Evolutionary conservation across 2,113 vertebrate species (phyloP).

Genomic region (Nothobranchius furzeri): DNA sequence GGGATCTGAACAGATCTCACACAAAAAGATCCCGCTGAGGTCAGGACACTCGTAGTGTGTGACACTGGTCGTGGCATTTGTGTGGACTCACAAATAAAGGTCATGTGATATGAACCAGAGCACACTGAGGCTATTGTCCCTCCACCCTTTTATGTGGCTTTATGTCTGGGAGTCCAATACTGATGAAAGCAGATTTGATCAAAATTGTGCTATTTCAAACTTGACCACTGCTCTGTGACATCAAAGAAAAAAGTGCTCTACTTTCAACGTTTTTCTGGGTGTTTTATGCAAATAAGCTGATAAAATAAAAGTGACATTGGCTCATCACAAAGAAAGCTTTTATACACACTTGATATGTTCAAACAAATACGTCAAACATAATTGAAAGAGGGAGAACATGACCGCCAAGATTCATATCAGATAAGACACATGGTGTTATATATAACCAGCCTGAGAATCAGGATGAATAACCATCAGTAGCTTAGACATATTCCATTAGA

Average conservation of each 20-base stretch:
- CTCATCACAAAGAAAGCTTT: slow-evolving; percentile 18
- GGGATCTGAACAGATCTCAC: slow-evolving; percentile 19
- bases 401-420: slow-evolving; percentile 6
- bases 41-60: neutral
- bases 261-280: slow-evolving; percentile 19
- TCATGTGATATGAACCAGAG: slow-evolving; percentile 26
- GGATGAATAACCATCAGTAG: neutral
- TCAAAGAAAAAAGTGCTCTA: slow-evolving; percentile 66
- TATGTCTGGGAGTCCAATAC: slow-evolving; percentile 27
- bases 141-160: slow-evolving; percentile 11
- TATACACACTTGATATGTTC: slow-evolving; percentile 5
- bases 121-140: slow-evolving; percentile 65
- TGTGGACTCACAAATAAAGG: no score
- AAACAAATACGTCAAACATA: slow-evolving; percentile 17
- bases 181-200: slow-evolving; percentile 68
- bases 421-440: neutral
- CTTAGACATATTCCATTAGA: no score
- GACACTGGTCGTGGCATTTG: neutral
- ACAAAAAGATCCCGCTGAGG: slow-evolving; percentile 21
- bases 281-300: slow-evolving; percentile 48
- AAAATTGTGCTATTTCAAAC: slow-evolving; percentile 40
- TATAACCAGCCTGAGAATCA: slow-evolving; percentile 2
- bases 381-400: neutral
- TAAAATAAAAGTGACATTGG: slow-evolving; percentile 16
- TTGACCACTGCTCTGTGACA: slow-evolving; percentile 34